Conservation (phyloP, 2,888 invertebrate genomes). For the Chalcosyrphus nemorum region DNA sequence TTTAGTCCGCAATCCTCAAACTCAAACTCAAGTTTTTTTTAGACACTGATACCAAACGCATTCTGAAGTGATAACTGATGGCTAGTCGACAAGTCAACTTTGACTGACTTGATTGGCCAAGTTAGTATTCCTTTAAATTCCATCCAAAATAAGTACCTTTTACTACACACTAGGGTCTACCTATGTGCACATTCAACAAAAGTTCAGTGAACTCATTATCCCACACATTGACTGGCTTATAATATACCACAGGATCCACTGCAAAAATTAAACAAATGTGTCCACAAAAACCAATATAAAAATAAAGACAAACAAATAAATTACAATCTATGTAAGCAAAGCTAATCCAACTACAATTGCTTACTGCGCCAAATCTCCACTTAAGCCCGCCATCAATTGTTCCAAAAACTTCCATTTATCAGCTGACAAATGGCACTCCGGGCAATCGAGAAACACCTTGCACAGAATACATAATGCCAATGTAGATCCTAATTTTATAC, state of each 20-base stretch:
- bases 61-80: too few species aligned
- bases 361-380: slow-evolving; percentile 57
- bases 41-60: too few species aligned
- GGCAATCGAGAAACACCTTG: slow-evolving; percentile 71
- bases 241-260: not conserved
- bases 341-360: slow-evolving; percentile 60
- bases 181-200: not conserved
- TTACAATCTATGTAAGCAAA: slow-evolving; percentile 56
- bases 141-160: too few species aligned
- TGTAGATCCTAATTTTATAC: slow-evolving; percentile 76
- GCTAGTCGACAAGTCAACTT: too few species aligned
- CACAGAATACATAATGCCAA: slow-evolving; percentile 63
- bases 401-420: slow-evolving; percentile 76
- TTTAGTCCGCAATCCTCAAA: too few species aligned
- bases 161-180: too few species aligned
- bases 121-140: too few species aligned
- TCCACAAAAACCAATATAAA: slow-evolving; percentile 33
- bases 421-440: slow-evolving; percentile 77
- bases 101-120: too few species aligned
- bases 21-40: too few species aligned
- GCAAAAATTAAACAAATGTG: slow-evolving; percentile 37
- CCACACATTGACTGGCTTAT: not conserved
- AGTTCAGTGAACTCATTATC: slow-evolving; percentile 18
- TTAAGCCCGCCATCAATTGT: slow-evolving; percentile 62
- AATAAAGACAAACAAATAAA: slow-evolving; percentile 20